Base-by-base conservation (phyloP, 2,113 vertebrate genomes). In the Serilophus lunatus region DNA sequence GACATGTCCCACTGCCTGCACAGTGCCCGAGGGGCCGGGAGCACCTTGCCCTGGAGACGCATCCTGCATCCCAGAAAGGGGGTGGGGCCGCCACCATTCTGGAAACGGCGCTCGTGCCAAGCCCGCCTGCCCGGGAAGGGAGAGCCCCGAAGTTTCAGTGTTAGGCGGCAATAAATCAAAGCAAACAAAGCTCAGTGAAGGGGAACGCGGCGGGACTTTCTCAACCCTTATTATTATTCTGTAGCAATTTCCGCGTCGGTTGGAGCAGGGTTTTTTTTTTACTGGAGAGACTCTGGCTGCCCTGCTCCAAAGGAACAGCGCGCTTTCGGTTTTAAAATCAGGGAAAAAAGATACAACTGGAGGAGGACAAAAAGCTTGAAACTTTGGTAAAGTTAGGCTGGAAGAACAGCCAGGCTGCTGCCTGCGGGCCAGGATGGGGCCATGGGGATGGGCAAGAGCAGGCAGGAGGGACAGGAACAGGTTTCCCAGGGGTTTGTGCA, bases 1-100 rank as follows among this genome's bases (percentile, higher is more conserved):
- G 78, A 69, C 78, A 5, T 0, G 6, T 78, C 13, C 3, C 2
- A 0, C 0, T 89, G 77, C 88, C 56, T 29, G 12, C 9, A 12
- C 2, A 5, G n/a, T 44, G 33, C 65, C 20, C 8, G 0, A 5
- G n/a, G 40, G 33, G 61, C 20, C 8, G 0, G 3, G 29, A 26
- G 24, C 71, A 40, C 29, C 23, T 65, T 23, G 35, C 54, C 60
- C 47, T 22, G 31, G 26, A 45, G 51, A 22, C 3, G 2, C 56
- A 60, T 82, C 82, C 76, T 45, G 60, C n/a, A 80, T 57, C 70
- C 61, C 13, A 7, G 38, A 25, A 36, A 22, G 0, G 1, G 15
- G 29, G 33, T 1, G 4, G 14, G 13, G 40, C 16, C 54, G 7
- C 16, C 80, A 10, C 50, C 6, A 0, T 15, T 87, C 76, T 2